Evolutionary conservation across 2,797 vertebrate genomes (phyloP).

Genomic region (Melanotaenia parkinsoni): DNA sequence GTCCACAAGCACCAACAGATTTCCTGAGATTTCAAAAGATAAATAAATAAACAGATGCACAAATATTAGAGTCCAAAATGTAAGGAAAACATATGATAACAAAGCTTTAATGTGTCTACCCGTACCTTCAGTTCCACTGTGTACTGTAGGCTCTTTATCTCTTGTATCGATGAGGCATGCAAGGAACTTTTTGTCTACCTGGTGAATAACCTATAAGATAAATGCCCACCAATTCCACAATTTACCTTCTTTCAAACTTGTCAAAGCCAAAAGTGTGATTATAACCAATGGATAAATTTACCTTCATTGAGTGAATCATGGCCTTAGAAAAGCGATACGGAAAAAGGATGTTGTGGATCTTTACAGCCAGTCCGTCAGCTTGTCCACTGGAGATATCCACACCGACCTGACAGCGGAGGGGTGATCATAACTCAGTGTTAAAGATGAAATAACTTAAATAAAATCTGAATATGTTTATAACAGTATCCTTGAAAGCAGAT

Average conservation of each 20-base stretch:
- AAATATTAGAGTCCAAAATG: not conserved
- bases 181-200: conserved; percentile 98
- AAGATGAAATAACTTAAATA: not conserved
- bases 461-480: not conserved
- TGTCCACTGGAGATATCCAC: conserved; percentile 89
- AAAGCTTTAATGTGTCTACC: not conserved
- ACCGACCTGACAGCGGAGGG: conserved; percentile 83
- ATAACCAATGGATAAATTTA: conserved; percentile 45
- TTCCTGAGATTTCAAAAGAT: conserved; percentile 72
- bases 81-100: not conserved
- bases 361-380: conserved; percentile 90
- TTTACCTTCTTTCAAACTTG: not conserved
- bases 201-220: conserved; percentile 90
- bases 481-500: not conserved
- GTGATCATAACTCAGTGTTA: not conserved
- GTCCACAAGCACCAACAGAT: conserved; percentile 96
- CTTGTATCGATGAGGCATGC: conserved; percentile 92
- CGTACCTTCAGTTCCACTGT: conserved; percentile 64
- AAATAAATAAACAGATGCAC: conserved; percentile 5
- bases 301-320: conserved; percentile 97
- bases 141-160: conserved; percentile 57
- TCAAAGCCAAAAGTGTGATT: not conserved
- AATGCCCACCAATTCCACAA: conserved; percentile 4
- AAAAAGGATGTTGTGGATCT: conserved; percentile 94
- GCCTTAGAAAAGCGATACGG: conserved; percentile 96